phyloP scores from a whole-genome alignment of 2,888 invertebrate genomes.

The Hemithea aestivaria region DNA sequence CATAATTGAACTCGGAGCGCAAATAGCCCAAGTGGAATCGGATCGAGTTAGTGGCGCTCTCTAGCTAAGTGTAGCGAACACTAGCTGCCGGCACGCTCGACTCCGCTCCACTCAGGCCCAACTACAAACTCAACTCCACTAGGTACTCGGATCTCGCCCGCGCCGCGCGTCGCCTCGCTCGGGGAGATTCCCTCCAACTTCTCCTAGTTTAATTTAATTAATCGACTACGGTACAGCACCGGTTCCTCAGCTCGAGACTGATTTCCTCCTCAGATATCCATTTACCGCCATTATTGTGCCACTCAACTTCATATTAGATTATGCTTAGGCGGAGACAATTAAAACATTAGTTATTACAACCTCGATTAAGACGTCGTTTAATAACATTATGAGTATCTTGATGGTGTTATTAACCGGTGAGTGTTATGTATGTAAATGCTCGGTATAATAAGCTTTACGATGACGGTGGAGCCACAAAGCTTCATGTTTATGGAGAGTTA shows the following conservation, averaged over 20 bases:
- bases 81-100: constrained; percentile 28
- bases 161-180: constrained; percentile 24
- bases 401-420: not conserved
- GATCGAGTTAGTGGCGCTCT: constrained; percentile 70
- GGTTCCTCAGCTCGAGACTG: constrained; percentile 48
- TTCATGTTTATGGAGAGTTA: too few relatives aligned
- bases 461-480: too few relatives aligned
- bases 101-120: constrained; percentile 23
- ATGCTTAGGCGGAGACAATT: constrained; percentile 40
- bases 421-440: not conserved
- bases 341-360: constrained; percentile 19
- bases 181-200: constrained; percentile 45
- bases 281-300: constrained; percentile 66
- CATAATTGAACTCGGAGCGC: constrained; percentile 73
- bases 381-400: not conserved
- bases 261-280: constrained; percentile 70
- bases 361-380: constrained; percentile 4
- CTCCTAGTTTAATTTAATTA: constrained; percentile 69
- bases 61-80: constrained; percentile 55
- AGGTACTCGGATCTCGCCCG: constrained; percentile 17
- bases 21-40: constrained; percentile 74
- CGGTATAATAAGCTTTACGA: not conserved
- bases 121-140: too few relatives aligned
- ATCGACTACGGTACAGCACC: constrained; percentile 61
- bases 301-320: constrained; percentile 62